Base-by-base conservation (phyloP, 1,140 invertebrate species). In the Samia ricini region DNA sequence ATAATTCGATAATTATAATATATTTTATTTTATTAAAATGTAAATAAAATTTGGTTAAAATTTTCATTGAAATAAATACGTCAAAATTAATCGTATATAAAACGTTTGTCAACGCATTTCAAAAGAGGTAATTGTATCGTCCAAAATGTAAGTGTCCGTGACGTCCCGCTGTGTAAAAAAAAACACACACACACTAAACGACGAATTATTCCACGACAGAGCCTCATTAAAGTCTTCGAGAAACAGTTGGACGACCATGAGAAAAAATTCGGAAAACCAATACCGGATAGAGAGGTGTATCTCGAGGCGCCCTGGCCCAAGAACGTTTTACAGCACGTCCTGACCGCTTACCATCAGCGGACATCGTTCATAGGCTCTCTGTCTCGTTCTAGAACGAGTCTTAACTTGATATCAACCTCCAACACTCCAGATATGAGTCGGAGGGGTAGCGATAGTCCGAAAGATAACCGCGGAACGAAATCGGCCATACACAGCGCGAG, bases 181-280 rank as follows among this genome's bases (percentile, higher is more conserved):
- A 57, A 56, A 12, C 7, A 60, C 59, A 60, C 33, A 15, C 15
- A 12, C 58, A 58, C 63, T 66, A 77, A 76, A 67, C 68, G 26
- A 8, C 29, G 56, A 52, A 60, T 74, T 77, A 66, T 71, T 59
- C 48, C 50, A 60, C 50, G 69, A 72, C 86, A 91, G 90, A 84
- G 33, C 29, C 68, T 89, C 58, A 70, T 88, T 60, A 71, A 79
- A 33, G 61, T 60, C 21, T 91, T 91, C 82, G 82, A 73, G 68
- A 81, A 81, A 54, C 78, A 91, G 36, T 78, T 92, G 21, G 89
- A 91, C 67, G 83, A 91, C 69, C 92, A 92, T 71, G 92, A 92
- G 79, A 83, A 75, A 60, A 90, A 91, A 33, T 89, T 84, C 74
- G 91, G 91, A 33, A 83, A 81, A 12, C 67, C 83, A 4, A 87